These are phyloP conservation scores for Pardosa pseudoannulata DNA, from an alignment of 2,888 invertebrate genomes.

Conservation along the genomic window DNA sequence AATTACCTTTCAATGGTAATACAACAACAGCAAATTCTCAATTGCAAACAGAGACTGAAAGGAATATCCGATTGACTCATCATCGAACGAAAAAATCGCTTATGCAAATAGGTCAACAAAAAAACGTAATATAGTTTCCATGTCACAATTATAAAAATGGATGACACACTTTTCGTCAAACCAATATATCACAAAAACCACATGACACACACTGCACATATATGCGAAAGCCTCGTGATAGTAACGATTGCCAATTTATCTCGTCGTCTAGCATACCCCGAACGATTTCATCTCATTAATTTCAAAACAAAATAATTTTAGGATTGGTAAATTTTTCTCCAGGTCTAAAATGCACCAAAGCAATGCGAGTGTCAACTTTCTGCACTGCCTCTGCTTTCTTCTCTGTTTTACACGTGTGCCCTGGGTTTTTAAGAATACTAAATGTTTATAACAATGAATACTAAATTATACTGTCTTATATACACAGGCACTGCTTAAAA, in stretches of 20 bases:
- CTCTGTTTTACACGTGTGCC: not conserved
- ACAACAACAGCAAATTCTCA: not conserved
- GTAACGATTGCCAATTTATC: too few relatives aligned
- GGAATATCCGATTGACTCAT: not conserved
- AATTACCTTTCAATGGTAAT: not conserved
- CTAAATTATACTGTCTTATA: conserved; percentile 7
- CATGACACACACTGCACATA: conserved; percentile 13
- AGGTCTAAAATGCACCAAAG: too few relatives aligned
- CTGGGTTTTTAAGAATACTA: not conserved
- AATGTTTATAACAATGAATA: conserved; percentile 8
- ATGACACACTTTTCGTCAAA: not conserved
- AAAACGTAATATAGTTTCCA: not conserved
- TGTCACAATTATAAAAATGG: not conserved
- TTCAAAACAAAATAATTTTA: too few relatives aligned
- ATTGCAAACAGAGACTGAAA: not conserved
- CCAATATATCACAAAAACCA: conserved; percentile 9
- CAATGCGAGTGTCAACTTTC: not conserved
- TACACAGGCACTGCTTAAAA: conserved; percentile 17
- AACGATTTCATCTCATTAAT: too few relatives aligned
- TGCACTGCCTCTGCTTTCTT: not conserved
- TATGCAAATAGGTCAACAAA: too few relatives aligned
- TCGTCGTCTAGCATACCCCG: too few relatives aligned
- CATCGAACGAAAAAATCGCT: too few relatives aligned
- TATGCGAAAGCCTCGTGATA: not conserved
- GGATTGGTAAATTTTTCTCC: too few relatives aligned